Percentiles rank a stretch among this genome's conserved stretches.
Conservation (phyloP, 2,888 invertebrate species). For the Troides helena region DNA sequence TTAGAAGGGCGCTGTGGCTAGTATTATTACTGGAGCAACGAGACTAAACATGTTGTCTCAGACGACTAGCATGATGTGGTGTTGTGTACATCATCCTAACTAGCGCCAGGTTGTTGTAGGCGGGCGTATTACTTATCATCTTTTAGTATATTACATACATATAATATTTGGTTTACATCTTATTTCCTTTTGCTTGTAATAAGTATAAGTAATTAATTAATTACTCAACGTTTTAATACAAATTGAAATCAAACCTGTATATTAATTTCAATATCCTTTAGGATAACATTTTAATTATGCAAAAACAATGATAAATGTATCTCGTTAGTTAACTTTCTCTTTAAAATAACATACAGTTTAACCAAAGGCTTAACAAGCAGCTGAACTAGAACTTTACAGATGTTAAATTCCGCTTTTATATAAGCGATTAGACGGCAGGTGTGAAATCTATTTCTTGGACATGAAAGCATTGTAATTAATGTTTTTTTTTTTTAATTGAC, state of each 20-base stretch:
- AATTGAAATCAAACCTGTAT: not conserved
- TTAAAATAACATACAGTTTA: conserved; percentile 6
- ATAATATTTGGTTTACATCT: too few species aligned
- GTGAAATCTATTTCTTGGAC: conserved; percentile 2
- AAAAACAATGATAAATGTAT: conserved; percentile 3
- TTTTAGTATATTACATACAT: too few species aligned
- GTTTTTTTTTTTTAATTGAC: too few species aligned
- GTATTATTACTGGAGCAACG: too few species aligned
- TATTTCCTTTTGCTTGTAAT: too few species aligned
- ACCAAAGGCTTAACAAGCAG: conserved; percentile 16
- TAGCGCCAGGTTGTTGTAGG: too few species aligned
- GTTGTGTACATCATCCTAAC: too few species aligned
- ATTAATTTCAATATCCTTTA: not conserved
- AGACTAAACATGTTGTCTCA: too few species aligned
- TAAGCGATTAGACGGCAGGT: conserved; percentile 9
- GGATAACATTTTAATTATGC: not conserved
- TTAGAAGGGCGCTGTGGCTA: too few species aligned
- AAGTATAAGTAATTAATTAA: not conserved
- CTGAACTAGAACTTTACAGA: conserved; percentile 6
- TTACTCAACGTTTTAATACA: not conserved
- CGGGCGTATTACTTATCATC: too few species aligned
- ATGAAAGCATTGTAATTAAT: too few species aligned
- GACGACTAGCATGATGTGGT: too few species aligned
- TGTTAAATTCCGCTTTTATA: conserved; percentile 3
- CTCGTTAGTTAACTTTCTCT: conserved; percentile 8